Base-by-base conservation (phyloP, 2,113 vertebrate genomes). In the Pterocles gutturalis region DNA sequence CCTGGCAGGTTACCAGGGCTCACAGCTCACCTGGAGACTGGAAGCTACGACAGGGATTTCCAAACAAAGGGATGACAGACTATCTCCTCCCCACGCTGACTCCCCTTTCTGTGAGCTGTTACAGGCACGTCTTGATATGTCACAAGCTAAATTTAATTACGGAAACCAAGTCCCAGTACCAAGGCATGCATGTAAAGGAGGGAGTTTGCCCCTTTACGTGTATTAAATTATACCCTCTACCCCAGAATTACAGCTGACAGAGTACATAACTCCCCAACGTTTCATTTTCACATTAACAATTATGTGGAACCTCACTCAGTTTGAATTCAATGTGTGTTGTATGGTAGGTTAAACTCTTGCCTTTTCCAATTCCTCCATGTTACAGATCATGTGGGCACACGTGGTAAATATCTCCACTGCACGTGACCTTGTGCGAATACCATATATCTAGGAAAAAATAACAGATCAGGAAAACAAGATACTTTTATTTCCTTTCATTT, bases 371-470 rank as follows among this genome's bases (percentile, higher is more conserved):
- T 99, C 99, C 86, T 99, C 99, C 97, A 99, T 99, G 93, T 99
- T 99, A 97, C 99, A 99, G 96, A 99, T 99, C 97, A 99, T 99
- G 91, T 99, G 99, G 92, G 99, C 99, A 98, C 99, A 99, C 2
- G 99, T 99, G 94, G 99, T 99, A 78, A 99, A 99, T 58, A 99
- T 99, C 98, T 99, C 99, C 92, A 99, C 99, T 8, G 99, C 99
- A 77, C 99, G 98, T 5, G 99, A 99, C 45, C 99, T 98, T 0
- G 99, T 99, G 62, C 99, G 99, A 92, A 99, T 99, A 51, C 99
- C 99, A 77, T 99, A 99, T 10, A 99, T 98, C 99, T 99, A 92
- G 54, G 57, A 70, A 66, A 46, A 8, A 21, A 53, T 10, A 60
- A 70, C 6, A 49, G 13, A 87, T 86, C 69, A 96, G 89, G 38